Evolutionary conservation across 2,113 vertebrate genomes (phyloP).

Genomic region (Oreochromis tanganicae): DNA sequence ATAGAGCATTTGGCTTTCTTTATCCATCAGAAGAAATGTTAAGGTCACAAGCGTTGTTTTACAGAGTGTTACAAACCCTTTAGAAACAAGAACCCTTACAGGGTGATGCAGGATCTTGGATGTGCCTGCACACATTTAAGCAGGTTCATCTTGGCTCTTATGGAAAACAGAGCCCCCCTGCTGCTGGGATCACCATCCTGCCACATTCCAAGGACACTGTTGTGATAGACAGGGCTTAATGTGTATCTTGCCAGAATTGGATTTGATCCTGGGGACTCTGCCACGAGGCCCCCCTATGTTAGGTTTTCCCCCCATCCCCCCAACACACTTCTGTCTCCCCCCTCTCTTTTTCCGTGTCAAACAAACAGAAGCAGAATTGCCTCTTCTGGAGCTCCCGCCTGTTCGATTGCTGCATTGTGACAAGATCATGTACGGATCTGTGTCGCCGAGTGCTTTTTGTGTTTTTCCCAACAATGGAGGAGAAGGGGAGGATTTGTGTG

Average conservation of each 20-base stretch:
- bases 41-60: not conserved
- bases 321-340: conserved; percentile 23
- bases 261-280: conserved; percentile 86
- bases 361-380: conserved; percentile 86
- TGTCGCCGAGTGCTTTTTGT: conserved; percentile 70
- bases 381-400: conserved; percentile 59
- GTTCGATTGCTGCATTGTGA: conserved; percentile 61
- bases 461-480: not conserved
- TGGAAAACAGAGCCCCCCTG: conserved; percentile 48
- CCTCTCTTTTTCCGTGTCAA: conserved; percentile 57
- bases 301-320: conserved; percentile 70
- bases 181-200: conserved; percentile 79
- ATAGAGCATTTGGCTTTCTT: not conserved
- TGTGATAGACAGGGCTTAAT: conserved; percentile 87
- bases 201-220: conserved; percentile 81
- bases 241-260: conserved; percentile 86
- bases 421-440: conserved; percentile 71
- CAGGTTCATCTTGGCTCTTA: conserved; percentile 59
- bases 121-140: conserved; percentile 24
- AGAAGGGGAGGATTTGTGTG: conserved; percentile 15
- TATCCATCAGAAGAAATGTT: not conserved
- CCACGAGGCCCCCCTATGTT: conserved; percentile 71
- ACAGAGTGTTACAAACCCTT: not conserved
- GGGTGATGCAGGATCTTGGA: not conserved
- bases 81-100: not conserved